Evolutionary conservation across 2,797 vertebrate species (phyloP).

Genomic region (Holocentrus rufus): DNA sequence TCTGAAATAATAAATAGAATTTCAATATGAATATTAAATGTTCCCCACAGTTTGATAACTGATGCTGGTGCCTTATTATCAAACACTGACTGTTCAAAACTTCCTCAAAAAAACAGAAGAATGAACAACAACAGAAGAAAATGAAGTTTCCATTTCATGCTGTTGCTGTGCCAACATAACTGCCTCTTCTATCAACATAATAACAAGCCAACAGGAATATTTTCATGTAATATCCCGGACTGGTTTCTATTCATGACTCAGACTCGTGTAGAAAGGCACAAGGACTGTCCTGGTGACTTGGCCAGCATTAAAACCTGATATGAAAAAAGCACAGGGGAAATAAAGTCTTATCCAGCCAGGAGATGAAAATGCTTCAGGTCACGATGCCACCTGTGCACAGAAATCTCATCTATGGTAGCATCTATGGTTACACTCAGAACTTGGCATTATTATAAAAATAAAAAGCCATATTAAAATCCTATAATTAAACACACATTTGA

Average conservation of each 20-base stretch:
- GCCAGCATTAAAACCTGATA: constrained; percentile 9
- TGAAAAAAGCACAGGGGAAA: constrained; percentile 4
- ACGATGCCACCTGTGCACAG: background rate
- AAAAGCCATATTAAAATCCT: background rate
- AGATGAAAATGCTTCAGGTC: background rate
- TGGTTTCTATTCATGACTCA: constrained; percentile 47
- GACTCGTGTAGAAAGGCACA: constrained; percentile 35
- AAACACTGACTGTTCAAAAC: constrained; percentile 34
- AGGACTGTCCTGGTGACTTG: background rate
- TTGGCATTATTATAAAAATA: background rate
- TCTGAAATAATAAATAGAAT: too few relatives aligned
- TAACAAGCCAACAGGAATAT: constrained; percentile 49
- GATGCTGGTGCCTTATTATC: constrained; percentile 4
- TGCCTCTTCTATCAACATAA: constrained; percentile 35
- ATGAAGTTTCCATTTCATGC: constrained; percentile 18
- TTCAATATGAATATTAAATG: too few relatives aligned
- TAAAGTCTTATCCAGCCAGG: background rate
- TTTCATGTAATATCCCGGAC: constrained; percentile 47
- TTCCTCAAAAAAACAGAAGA: constrained; percentile 10
- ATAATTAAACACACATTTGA: background rate
- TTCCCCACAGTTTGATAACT: background rate
- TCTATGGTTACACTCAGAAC: background rate
- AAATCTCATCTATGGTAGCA: background rate
- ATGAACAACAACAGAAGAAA: background rate
- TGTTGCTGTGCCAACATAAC: constrained; percentile 23